Evolutionary conservation across 2,113 vertebrate species (phyloP).

Genomic region (Charina bottae): DNA sequence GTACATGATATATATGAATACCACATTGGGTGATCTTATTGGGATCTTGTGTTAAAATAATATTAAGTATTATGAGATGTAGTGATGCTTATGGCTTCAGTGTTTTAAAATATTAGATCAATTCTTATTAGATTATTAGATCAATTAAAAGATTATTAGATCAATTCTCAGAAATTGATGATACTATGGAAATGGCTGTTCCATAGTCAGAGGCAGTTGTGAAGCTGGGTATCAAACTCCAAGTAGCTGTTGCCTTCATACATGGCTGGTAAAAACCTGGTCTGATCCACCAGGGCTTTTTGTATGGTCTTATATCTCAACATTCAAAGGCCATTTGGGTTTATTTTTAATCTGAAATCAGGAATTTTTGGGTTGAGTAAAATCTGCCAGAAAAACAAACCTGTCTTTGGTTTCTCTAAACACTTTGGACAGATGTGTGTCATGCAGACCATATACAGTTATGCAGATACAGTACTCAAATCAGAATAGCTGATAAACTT

Average conservation of each 20-base stretch:
- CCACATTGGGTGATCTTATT: neutral
- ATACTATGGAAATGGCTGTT: no score
- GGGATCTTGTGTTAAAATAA: neutral
- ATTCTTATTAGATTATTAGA: neutral
- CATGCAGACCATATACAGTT: neutral
- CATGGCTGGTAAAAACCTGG: neutral
- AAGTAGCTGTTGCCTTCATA: neutral
- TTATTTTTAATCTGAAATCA: slow-evolving; percentile 7
- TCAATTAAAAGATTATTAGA: neutral
- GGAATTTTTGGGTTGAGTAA: neutral
- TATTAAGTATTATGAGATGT: neutral
- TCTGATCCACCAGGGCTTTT: neutral
- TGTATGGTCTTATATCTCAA: neutral
- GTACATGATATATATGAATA: neutral
- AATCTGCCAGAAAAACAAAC: neutral
- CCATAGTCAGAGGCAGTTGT: neutral
- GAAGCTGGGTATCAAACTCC: neutral
- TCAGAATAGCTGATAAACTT: neutral
- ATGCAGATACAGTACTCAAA: neutral
- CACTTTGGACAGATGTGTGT: neutral
- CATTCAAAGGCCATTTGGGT: neutral
- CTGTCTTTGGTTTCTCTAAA: neutral
- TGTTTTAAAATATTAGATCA: neutral
- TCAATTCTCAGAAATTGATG: neutral
- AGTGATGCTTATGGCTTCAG: neutral